Evolutionary conservation across 2,888 invertebrate species (phyloP), one percentile per base, ranked within the genome.

Genomic region (Pristionchus exspectatus): DNA sequence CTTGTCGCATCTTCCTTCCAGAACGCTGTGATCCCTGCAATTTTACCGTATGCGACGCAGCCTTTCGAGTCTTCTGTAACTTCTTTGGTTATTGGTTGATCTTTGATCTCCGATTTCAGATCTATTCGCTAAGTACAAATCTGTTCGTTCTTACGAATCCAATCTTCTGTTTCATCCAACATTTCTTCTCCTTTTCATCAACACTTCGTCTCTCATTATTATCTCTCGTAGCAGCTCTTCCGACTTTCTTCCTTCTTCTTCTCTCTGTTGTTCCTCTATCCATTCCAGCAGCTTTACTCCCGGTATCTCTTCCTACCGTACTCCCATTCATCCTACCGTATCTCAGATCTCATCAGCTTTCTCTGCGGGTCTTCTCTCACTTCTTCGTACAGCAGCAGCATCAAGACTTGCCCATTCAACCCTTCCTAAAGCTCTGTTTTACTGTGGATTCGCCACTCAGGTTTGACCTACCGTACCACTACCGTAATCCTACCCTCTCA

Each of bases 91-190:
- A n/a, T 2, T 14, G 0, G 14, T 4, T 81, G 50, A 27, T 81
- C 81, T 54, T 44, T 69, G 87, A 87, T 87, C 44, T 85, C 59
- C 30, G 24, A 5, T 24, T 87, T 69, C 66, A 89, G 89, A 66
- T 66, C 50, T 89, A 89, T 30, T 66, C 59, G 0, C 27, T 89
- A 44, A 50, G 38, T 50, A 83, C 89, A 16, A 83, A 50, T 59
- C 83, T 89, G 56, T 89, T 89, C 83, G 63, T 89, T 21, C n/a
- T 89, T 0, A 89, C 89, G 16, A 89, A 89, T 83, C 89, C 89
- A 27, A 5, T 89, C 50, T 89, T 89, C 83, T 89, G 89, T 63
- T 66, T 89, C 66, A n/a, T 89, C 30, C 89, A 89, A 89, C 89
- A 89, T 27, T 59, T 50, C 59, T 83, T 81, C 50, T 89, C 89